Conservation (phyloP, 2,888 invertebrate species). For the Drymonia ruficornis region DNA sequence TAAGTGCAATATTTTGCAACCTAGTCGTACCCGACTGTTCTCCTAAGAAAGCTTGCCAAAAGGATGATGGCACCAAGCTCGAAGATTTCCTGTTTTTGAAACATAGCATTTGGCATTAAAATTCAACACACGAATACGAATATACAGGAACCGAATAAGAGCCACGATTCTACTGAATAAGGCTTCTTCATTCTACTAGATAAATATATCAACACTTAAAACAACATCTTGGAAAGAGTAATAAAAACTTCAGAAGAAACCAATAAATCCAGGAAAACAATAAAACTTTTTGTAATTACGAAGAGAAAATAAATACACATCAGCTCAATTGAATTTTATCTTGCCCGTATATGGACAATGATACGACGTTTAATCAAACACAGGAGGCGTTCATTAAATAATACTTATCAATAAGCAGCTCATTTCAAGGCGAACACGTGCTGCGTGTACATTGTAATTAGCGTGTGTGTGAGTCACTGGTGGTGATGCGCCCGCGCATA, state of each 20-base stretch:
- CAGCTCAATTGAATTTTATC: constrained; percentile 3
- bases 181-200: not conserved
- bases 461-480: constrained; percentile 57
- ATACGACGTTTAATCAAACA: constrained; percentile 34
- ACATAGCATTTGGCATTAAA: not conserved
- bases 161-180: not conserved
- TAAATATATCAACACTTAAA: not conserved
- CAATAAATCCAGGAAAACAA: not conserved
- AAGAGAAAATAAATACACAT: not conserved
- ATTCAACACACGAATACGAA: not conserved
- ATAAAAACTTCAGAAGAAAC: not conserved
- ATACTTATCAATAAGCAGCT: constrained; percentile 55
- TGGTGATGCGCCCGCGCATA: constrained; percentile 52
- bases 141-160: not conserved
- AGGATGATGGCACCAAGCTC: not conserved
- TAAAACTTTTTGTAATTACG: not conserved
- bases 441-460: constrained; percentile 56
- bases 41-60: not conserved
- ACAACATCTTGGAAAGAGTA: not conserved
- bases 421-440: constrained; percentile 65
- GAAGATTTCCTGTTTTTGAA: not conserved
- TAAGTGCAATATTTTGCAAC: too few species aligned
- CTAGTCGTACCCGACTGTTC: too few species aligned
- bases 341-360: constrained; percentile 20
- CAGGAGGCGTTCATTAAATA: constrained; percentile 52